Conservation (phyloP, 2,888 invertebrate species). For the Timandra comae region DNA sequence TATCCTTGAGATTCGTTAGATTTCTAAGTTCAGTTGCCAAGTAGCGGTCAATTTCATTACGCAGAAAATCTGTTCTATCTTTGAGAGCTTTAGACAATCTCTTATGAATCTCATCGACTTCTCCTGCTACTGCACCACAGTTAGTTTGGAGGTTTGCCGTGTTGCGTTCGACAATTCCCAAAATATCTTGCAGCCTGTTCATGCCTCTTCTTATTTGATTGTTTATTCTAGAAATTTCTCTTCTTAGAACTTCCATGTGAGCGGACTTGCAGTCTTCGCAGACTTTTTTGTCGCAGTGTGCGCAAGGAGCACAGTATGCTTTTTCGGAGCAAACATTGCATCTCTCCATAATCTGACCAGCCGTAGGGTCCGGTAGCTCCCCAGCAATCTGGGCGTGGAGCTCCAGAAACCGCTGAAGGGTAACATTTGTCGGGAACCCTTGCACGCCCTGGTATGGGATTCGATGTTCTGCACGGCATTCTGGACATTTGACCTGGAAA, state of each 20-base stretch:
- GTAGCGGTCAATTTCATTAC: conserved; percentile 95
- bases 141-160: conserved; percentile 91
- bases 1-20: conserved; percentile 91
- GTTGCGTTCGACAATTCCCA: conserved; percentile 91
- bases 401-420: conserved; percentile 94
- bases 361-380: conserved; percentile 92
- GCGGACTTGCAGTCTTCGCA: conserved; percentile 97
- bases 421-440: conserved; percentile 97
- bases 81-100: conserved; percentile 91
- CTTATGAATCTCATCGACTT: conserved; percentile 94
- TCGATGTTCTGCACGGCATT: conserved; percentile 97
- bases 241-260: conserved; percentile 95
- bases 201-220: conserved; percentile 92
- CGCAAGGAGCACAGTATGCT: conserved; percentile 90
- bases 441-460: conserved; percentile 96
- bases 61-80: conserved; percentile 90
- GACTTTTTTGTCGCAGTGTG: conserved; percentile 98
- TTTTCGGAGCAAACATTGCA: conserved; percentile 96
- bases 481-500: conserved; percentile 94
- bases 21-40: conserved; percentile 91
- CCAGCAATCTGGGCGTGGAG: conserved; percentile 95
- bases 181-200: conserved; percentile 91
- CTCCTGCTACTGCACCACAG: conserved; percentile 92
- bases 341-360: conserved; percentile 94
- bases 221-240: conserved; percentile 92